These are phyloP conservation scores for Protonemura montana DNA, from an alignment of 2,888 invertebrate genomes.

Conservation along the genomic window DNA sequence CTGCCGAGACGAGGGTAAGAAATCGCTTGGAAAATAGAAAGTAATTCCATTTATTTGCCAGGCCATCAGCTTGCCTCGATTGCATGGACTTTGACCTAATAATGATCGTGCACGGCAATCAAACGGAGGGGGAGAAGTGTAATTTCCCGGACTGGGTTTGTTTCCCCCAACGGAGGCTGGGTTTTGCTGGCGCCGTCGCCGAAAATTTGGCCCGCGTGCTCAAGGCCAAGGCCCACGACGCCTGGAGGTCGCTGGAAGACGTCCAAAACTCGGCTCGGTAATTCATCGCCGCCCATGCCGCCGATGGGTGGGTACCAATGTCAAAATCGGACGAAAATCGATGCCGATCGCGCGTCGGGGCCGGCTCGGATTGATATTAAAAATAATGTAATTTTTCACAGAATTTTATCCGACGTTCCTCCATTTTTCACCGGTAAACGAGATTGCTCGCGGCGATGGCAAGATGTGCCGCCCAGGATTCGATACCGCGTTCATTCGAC, in stretches of 20 bases:
- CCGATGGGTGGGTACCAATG: background rate
- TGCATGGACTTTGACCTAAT: background rate
- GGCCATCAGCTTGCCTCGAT: background rate
- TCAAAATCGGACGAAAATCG: background rate
- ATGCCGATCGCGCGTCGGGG: background rate
- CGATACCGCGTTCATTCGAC: background rate
- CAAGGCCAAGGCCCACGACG: background rate
- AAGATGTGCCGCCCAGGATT: background rate
- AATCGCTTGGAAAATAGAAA: background rate
- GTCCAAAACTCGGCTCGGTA: background rate
- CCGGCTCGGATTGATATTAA: background rate
- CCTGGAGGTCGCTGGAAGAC: background rate
- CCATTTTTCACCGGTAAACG: background rate
- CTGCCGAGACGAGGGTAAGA: background rate
- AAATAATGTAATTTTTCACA: conserved; percentile 3
- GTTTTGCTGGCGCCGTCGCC: background rate
- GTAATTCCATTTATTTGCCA: too few relatives aligned
- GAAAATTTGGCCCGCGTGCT: background rate
- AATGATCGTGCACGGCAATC: background rate
- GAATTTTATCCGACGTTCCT: background rate
- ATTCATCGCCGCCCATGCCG: background rate
- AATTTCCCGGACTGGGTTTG: background rate
- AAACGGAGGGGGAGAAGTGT: background rate
- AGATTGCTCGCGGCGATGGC: background rate
- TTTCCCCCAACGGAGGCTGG: background rate